A percentile compares a stretch with the other conserved stretches of the same genome.
phyloP scores from a whole-genome alignment of 1,140 invertebrate species.

The Hirudo medicinalis region DNA sequence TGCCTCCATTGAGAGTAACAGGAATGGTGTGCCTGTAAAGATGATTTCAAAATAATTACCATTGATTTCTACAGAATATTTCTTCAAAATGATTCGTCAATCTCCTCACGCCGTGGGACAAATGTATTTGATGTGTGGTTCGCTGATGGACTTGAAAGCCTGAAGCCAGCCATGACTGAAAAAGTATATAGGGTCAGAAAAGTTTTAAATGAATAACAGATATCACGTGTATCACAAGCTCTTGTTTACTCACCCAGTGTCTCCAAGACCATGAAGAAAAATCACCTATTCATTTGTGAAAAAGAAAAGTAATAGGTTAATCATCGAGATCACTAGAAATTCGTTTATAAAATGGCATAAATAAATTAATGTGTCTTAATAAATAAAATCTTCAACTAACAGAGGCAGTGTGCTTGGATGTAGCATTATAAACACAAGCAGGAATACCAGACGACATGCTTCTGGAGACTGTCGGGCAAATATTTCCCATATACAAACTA shows the following conservation, averaged over 20 bases:
- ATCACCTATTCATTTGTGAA: conserved; percentile 39
- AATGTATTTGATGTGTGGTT: conserved; percentile 74
- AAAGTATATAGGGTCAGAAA: conserved; percentile 25
- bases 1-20: conserved; percentile 80
- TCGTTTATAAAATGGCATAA: not conserved
- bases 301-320: not conserved
- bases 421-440: conserved; percentile 38
- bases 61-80: not conserved
- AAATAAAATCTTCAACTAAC: conserved; percentile 30
- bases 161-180: conserved; percentile 82
- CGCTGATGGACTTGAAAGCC: conserved; percentile 61
- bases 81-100: not conserved
- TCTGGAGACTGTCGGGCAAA: conserved; percentile 27
- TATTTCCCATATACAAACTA: conserved; percentile 34
- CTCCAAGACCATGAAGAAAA: conserved; percentile 50
- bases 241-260: conserved; percentile 43
- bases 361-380: not conserved
- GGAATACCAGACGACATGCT: conserved; percentile 30
- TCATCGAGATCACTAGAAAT: not conserved
- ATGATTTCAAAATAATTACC: conserved; percentile 19
- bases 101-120: conserved; percentile 74
- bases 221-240: not conserved
- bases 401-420: conserved; percentile 41
- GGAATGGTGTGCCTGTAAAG: conserved; percentile 61
- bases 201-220: not conserved